Evolutionary conservation across 2,113 vertebrate species (phyloP).

Genomic region (Sebastes schlegelii): DNA sequence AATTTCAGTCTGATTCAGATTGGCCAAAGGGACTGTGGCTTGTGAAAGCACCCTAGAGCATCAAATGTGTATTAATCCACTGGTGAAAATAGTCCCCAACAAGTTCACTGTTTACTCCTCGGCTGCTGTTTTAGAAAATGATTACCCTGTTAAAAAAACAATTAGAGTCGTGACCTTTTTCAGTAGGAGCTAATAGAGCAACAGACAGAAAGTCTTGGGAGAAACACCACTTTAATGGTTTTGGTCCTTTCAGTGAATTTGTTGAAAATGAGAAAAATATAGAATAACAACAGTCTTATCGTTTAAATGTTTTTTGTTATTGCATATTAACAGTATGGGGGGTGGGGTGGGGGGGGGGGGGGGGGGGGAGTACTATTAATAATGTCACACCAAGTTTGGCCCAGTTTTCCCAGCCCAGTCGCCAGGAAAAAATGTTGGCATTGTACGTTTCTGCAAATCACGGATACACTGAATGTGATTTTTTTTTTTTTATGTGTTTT

Average conservation of each 20-base stretch:
- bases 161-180: neutral
- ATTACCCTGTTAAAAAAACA: neutral
- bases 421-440: too few relatives aligned
- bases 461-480: too few relatives aligned
- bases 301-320: neutral
- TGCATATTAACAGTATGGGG: neutral
- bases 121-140: neutral
- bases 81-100: neutral
- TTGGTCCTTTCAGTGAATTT: slow-evolving; percentile 7
- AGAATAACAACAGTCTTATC: neutral
- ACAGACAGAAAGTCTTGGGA: neutral
- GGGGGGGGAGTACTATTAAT: too few relatives aligned
- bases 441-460: too few relatives aligned
- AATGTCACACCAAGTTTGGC: neutral
- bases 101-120: neutral
- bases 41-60: neutral
- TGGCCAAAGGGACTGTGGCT: too few relatives aligned
- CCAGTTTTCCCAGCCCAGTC: neutral
- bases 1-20: too few relatives aligned
- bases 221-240: neutral
- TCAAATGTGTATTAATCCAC: neutral
- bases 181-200: neutral
- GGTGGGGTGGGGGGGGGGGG: too few relatives aligned
- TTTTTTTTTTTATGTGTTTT: too few relatives aligned
- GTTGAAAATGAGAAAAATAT: neutral